These are phyloP conservation scores for Epinotia brunnichana DNA, from an alignment of 2,888 invertebrate species.

Conservation along the genomic window DNA sequence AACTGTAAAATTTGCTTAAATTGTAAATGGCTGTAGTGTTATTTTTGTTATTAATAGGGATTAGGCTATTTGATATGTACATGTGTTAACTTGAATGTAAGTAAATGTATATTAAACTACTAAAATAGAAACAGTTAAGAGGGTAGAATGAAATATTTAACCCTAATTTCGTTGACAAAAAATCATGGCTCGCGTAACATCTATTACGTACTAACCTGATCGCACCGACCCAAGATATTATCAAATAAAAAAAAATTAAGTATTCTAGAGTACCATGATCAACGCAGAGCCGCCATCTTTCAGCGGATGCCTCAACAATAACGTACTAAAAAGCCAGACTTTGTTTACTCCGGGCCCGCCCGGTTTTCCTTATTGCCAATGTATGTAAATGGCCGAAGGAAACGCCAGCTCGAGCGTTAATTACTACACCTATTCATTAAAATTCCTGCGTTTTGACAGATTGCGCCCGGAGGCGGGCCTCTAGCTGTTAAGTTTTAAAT, in stretches of 20 bases:
- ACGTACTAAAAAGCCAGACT: not conserved
- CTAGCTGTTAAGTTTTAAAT: slow-evolving; percentile 11
- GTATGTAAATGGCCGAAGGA: slow-evolving; percentile 10
- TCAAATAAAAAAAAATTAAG: too few species aligned
- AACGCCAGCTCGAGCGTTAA: not conserved
- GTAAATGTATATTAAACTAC: not conserved
- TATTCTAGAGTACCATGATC: not conserved
- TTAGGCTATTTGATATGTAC: too few species aligned
- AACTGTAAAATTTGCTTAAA: too few species aligned
- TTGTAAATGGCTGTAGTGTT: too few species aligned
- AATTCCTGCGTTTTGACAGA: slow-evolving; percentile 25
- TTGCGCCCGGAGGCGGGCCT: not conserved
- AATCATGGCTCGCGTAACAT: too few species aligned
- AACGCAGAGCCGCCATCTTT: not conserved
- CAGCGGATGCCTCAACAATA: not conserved
- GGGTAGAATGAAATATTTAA: too few species aligned
- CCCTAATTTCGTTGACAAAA: too few species aligned
- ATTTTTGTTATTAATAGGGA: too few species aligned
- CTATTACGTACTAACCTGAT: too few species aligned
- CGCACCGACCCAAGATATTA: too few species aligned
- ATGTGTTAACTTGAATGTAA: not conserved
- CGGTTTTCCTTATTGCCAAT: slow-evolving; percentile 17
- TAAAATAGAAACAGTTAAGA: too few species aligned
- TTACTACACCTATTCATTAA: slow-evolving; percentile 17
- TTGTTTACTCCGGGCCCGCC: not conserved